Base-by-base conservation (phyloP, 2,113 vertebrate species). In the Sapayoa aenigma region DNA sequence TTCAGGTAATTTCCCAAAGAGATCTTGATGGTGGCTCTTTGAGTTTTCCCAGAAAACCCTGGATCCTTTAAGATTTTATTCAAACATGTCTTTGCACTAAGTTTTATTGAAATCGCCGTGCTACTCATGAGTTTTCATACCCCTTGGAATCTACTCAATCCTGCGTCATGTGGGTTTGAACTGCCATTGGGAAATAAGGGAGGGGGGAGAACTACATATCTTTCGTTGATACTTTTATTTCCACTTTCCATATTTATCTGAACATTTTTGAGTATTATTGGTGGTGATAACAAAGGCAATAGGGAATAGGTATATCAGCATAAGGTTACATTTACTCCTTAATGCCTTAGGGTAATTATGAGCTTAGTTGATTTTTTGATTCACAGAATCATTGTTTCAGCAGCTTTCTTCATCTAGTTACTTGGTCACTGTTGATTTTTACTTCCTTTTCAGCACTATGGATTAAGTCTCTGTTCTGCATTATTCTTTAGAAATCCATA, bases 401-500 rank as follows among this genome's bases (percentile, higher is more conserved):
- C 56, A 84, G 65, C 18, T 96, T 97, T 71, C 14, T 89, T 52
- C 50, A 84, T 67, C 52, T 85, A 67, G 30, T 95, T 84, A 59
- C 83, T 94, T 84, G 60, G 35, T 63, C 76, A 5, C 5, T 92
- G 96, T 59, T 92, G 87, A 95, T 95, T 97, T 96, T 62, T 92
- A 69, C 80, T 72, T 84, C 27, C 49, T 90, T 92, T 73, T 90
- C 90, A 96, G 73, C 84, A 73, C 18, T 91, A 84, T 25, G 2
- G 14, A 93, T 91, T 91, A 58, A 92, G 46, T 79, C 31, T 47
- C 89, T 94, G 56, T 23, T 91, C 17, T 47, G 35, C 41, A 66
- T 95, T 94, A 87, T 94, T 78, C 63, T 89, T 95, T 82, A 78
- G 52, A 79, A 84, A 95, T 94, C 84, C 89, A 96, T 95, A 93